Evolutionary conservation across 2,797 vertebrate species (phyloP), one percentile per base, ranked within the genome.

Genomic region (Alosa sapidissima): DNA sequence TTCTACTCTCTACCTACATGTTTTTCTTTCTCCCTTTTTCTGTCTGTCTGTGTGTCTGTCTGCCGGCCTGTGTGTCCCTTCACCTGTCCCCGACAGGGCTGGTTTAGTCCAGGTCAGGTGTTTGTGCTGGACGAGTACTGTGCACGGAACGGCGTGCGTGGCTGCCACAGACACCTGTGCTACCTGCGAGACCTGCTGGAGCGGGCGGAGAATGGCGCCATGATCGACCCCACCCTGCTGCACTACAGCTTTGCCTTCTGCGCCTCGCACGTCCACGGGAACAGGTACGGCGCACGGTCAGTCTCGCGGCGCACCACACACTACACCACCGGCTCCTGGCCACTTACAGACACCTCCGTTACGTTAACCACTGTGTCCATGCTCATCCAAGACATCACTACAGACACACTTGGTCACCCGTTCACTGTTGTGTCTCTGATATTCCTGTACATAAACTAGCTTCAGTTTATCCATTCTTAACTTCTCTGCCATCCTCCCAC

Each of bases 201-300:
- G 92, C 93, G 98, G 86, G 98, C 98, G 41, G 98, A 99, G 95
- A 99, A 98, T 0, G 98, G 98, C 86, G 97, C 97, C 91, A 99
- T 99, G 98, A 97, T 99, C n/a, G 98, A 99, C 94, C 98, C 98
- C 90, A 99, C 98, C n/a, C 96, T 99, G 87, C 97, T 99, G 83
- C 98, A 99, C 94, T 99, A 99, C 94, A 99, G 98, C 93, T 99
- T 97, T 83, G 98, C 98, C 91, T 99, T 99, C 93, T 99, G 98
- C 81, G 98, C 98, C 83, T 99, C 98, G 45, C 98, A 99, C 45
- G 98, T 99, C 88, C 97, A 99, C 19, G 98, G 98, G 89, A 99
- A 99, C 96, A 98, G 98, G 98, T 99, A 88, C 10, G 11, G 19
- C 52, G 41, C 72, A 78, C 72, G 72, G 72, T 47, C 33, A n/a